A percentile compares a stretch with the other conserved stretches of the same genome.
Evolutionary conservation across 1,140 invertebrate species (phyloP).

Genomic region (Laupala kohalensis): DNA sequence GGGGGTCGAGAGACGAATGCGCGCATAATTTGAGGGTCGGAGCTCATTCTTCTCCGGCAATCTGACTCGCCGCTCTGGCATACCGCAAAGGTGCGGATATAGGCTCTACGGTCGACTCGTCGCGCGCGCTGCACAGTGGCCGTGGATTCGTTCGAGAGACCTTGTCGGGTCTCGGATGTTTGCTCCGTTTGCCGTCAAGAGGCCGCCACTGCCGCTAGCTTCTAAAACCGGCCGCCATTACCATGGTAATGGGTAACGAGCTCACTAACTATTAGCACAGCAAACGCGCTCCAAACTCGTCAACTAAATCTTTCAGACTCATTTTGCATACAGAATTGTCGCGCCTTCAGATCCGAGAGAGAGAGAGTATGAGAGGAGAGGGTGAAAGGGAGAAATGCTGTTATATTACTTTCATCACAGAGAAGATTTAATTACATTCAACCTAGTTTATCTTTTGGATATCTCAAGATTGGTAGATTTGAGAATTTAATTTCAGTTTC

Average conservation of each 20-base stretch:
- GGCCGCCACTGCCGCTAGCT: background rate
- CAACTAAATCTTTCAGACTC: background rate
- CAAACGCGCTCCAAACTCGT: background rate
- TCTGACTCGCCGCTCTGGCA: no score
- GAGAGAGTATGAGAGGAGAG: no score
- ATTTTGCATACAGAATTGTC: background rate
- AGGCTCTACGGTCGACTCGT: background rate
- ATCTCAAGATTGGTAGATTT: no score
- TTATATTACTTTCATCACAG: no score
- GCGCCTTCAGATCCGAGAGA: no score
- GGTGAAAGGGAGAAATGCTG: background rate
- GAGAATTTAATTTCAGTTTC: no score
- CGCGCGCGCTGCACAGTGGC: no score
- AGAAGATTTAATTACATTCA: no score
- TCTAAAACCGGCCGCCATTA: background rate
- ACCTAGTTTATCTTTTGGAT: no score
- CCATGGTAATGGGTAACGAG: background rate
- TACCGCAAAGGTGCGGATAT: background rate
- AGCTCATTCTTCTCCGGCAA: no score
- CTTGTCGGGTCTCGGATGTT: background rate
- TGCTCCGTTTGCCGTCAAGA: background rate
- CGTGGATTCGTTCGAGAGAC: background rate
- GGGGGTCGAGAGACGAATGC: no score
- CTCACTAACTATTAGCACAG: background rate
- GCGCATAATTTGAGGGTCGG: no score